Conservation (phyloP, 2,797 vertebrate species). For the Jordanella pulchra region DNA sequence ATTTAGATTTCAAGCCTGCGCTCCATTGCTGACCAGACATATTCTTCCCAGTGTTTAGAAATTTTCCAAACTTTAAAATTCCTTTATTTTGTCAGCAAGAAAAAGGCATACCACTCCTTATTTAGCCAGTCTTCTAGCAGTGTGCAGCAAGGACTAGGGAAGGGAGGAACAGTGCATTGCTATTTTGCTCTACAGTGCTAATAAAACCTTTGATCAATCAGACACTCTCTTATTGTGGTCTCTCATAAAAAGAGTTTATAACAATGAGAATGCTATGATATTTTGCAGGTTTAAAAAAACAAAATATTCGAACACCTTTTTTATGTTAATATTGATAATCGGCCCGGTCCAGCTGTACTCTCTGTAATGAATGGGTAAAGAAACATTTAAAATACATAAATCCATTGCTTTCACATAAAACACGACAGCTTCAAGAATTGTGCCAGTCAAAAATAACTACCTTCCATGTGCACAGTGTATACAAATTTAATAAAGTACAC, state of each 20-base stretch:
- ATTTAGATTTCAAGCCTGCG: not conserved
- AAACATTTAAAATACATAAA: constrained; percentile 57
- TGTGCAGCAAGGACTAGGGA: not conserved
- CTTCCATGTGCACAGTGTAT: constrained; percentile 96
- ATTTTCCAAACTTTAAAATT: not conserved
- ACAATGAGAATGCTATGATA: too few relatives aligned
- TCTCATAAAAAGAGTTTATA: not conserved
- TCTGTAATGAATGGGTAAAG: constrained; percentile 55
- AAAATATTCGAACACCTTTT: not conserved
- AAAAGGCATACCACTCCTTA: not conserved
- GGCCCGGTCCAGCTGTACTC: constrained; percentile 39
- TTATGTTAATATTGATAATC: not conserved
- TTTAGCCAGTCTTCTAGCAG: not conserved
- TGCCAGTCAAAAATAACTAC: constrained; percentile 89
- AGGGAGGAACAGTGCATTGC: not conserved
- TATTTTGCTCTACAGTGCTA: not conserved
- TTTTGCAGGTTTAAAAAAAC: not conserved
- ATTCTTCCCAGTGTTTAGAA: not conserved
- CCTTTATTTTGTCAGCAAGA: not conserved
- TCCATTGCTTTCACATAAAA: constrained; percentile 53
- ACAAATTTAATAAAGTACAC: constrained; percentile 99
- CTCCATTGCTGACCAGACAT: not conserved
- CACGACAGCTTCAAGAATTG: constrained; percentile 52
- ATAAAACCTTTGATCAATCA: not conserved
- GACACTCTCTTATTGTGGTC: not conserved